Conservation (phyloP, 2,797 vertebrate species). For the Galaxias olidus region DNA sequence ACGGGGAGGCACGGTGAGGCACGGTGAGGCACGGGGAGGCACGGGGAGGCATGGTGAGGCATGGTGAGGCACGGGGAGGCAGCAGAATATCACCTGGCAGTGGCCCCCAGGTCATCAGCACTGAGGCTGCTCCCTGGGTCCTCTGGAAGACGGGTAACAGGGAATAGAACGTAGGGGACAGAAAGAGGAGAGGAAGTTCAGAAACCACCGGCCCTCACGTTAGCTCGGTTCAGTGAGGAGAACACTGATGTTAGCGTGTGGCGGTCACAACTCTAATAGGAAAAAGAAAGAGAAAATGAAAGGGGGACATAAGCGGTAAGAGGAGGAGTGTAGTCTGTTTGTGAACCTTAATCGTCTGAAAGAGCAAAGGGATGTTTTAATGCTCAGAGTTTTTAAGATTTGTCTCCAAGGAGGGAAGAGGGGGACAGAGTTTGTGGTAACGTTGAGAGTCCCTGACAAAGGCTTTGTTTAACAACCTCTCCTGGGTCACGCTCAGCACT, state of each 20-base stretch:
- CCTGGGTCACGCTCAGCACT: slow-evolving; percentile 48
- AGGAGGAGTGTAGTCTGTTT: slow-evolving; percentile 38
- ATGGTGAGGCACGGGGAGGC: no score
- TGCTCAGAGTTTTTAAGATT: slow-evolving; percentile 55
- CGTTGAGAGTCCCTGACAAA: slow-evolving; percentile 27
- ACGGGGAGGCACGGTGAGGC: no score
- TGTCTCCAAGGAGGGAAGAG: slow-evolving; percentile 42
- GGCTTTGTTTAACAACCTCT: slow-evolving; percentile 42
- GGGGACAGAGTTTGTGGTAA: slow-evolving; percentile 42
- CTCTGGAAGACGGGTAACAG: no score
- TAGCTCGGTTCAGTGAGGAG: slow-evolving; percentile 61
- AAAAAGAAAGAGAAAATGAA: slow-evolving; percentile 49
- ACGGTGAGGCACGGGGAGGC: no score
- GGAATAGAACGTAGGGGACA: no score
- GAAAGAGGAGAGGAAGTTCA: no score
- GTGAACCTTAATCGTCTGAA: slow-evolving; percentile 64
- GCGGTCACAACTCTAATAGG: slow-evolving; percentile 32
- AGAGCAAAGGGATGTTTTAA: slow-evolving; percentile 70
- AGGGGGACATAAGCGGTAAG: slow-evolving; percentile 23
- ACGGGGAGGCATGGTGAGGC: no score
- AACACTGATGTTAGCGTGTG: slow-evolving; percentile 50
- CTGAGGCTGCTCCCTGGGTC: no score
- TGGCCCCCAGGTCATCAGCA: no score
- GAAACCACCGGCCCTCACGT: slow-evolving; percentile 33
- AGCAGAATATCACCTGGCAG: slow-evolving; percentile 34